Percentiles rank a stretch among this genome's conserved stretches.
Conservation (phyloP, 2,797 vertebrate species). For the Lerista edwardsae region DNA sequence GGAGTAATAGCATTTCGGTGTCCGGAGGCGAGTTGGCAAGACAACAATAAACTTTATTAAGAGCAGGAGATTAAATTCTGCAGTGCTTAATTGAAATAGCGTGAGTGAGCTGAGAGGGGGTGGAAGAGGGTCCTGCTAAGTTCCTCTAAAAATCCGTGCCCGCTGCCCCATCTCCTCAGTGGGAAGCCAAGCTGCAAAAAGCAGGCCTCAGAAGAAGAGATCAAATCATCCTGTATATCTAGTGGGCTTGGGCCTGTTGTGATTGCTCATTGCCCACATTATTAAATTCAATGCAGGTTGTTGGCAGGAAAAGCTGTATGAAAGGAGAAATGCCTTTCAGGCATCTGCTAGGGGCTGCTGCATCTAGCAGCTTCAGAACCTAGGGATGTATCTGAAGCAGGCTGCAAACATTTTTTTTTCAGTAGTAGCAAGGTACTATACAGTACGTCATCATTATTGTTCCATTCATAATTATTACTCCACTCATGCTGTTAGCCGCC, state of each 20-base stretch:
- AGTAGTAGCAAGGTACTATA: not conserved
- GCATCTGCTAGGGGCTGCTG: not conserved
- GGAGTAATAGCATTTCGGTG: constrained; percentile 72
- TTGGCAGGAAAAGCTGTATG: not conserved
- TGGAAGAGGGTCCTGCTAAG: constrained; percentile 37
- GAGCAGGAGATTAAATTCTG: constrained; percentile 68
- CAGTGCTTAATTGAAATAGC: constrained; percentile 69
- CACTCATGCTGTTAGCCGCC: too few relatives aligned
- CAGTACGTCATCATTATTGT: constrained; percentile 9
- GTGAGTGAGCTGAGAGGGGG: constrained; percentile 58
- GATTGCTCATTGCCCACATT: not conserved
- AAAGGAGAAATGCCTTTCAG: not conserved
- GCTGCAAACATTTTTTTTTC: constrained; percentile 2
- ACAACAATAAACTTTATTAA: constrained; percentile 72
- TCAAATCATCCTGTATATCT: not conserved
- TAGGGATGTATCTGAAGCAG: constrained; percentile 4
- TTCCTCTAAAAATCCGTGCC: constrained; percentile 31
- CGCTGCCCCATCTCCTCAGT: constrained; percentile 26
- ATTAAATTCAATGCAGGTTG: not conserved
- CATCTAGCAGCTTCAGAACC: not conserved
- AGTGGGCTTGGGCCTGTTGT: not conserved
- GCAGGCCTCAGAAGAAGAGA: not conserved
- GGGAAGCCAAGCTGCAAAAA: constrained; percentile 27
- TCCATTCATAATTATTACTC: not conserved
- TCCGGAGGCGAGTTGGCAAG: constrained; percentile 76